Evolutionary conservation across 2,113 vertebrate genomes (phyloP).

Genomic region (Turnix velox): DNA sequence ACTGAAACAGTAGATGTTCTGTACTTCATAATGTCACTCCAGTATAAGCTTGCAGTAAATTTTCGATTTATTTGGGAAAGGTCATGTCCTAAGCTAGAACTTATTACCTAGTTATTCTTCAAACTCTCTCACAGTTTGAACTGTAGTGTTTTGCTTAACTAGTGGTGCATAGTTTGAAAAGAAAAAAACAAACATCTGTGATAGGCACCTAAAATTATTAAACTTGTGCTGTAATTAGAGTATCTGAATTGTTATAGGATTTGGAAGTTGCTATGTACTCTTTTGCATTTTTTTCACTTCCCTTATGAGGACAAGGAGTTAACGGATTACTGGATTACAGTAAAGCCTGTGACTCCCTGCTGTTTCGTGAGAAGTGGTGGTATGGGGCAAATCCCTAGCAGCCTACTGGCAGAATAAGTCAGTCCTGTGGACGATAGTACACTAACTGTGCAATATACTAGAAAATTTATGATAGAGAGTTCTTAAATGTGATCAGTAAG

Average conservation of each 20-base stretch:
- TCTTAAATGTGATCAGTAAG: not conserved
- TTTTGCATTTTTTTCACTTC: not conserved
- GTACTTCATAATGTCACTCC: not conserved
- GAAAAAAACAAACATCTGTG: fast-evolving
- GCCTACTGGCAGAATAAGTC: not conserved
- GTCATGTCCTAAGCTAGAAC: not conserved
- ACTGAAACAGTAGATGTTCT: not conserved
- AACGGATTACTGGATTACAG: conserved; percentile 20
- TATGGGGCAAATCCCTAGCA: not conserved
- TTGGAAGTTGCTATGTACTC: not conserved
- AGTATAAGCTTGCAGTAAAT: not conserved
- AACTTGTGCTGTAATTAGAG: not conserved
- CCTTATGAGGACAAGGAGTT: not conserved
- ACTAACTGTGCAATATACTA: not conserved
- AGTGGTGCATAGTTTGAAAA: not conserved
- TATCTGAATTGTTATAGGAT: not conserved
- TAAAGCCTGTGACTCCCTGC: conserved; percentile 6
- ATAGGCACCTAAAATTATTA: not conserved
- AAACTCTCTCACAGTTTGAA: not conserved
- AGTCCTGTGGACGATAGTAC: not conserved
- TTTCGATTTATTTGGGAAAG: not conserved
- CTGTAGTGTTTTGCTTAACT: not conserved
- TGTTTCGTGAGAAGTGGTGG: not conserved
- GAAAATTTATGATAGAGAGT: not conserved
- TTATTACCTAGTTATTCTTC: not conserved